These are phyloP conservation scores for Mus spretus DNA, from an alignment of 2,797 vertebrate species.

Conservation along the genomic window DNA sequence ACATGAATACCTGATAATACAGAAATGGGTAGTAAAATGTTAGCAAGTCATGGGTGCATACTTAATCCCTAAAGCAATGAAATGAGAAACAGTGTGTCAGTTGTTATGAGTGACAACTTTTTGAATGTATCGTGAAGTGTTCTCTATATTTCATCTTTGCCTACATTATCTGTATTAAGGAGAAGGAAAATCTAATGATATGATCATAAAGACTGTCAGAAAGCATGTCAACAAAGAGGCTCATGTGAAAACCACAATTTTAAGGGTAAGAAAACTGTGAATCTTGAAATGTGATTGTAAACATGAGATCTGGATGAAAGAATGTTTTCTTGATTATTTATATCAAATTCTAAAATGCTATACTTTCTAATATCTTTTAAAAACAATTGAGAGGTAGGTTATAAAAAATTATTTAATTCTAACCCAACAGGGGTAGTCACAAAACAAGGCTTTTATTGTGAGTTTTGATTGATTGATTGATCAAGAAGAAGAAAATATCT, in stretches of 20 bases:
- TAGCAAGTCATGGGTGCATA: background rate
- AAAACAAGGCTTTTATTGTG: slow-evolving; percentile 58
- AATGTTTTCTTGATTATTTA: background rate
- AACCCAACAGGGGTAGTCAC: background rate
- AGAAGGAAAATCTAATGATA: background rate
- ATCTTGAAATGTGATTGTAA: background rate
- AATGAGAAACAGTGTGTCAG: slow-evolving; percentile 32
- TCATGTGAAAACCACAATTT: slow-evolving; percentile 18
- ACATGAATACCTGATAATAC: background rate
- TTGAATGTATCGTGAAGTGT: slow-evolving; percentile 27
- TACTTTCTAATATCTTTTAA: slow-evolving; percentile 40
- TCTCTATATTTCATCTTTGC: slow-evolving; percentile 20
- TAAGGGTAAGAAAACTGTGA: slow-evolving; percentile 3
- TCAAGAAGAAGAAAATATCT: background rate
- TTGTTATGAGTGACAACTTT: slow-evolving; percentile 29
- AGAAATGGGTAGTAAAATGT: slow-evolving; percentile 16
- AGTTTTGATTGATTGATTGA: slow-evolving; percentile 56
- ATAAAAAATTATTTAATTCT: slow-evolving; percentile 60
- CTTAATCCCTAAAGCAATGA: slow-evolving; percentile 17
- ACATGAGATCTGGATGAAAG: background rate
- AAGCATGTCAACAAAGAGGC: background rate
- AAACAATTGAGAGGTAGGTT: slow-evolving; percentile 59
- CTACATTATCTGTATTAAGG: slow-evolving; percentile 15
- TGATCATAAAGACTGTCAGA: slow-evolving; percentile 3
- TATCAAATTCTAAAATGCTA: slow-evolving; percentile 12